Evolutionary conservation across 2,113 vertebrate species (phyloP), one percentile per base, ranked within the genome.

Genomic region (Struthio camelus): DNA sequence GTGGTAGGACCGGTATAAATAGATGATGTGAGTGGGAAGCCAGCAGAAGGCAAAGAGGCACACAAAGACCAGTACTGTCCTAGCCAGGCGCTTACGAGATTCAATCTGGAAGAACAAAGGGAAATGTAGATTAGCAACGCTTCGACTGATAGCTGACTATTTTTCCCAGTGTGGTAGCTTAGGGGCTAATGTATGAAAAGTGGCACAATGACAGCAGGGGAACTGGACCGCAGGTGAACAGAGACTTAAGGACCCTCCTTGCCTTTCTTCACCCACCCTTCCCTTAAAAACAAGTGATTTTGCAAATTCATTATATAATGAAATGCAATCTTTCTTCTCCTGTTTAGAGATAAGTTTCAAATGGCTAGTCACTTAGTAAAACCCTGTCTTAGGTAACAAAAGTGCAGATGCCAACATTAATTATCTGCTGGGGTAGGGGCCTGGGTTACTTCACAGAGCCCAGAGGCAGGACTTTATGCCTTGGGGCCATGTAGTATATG

Each of bases 1-100:
- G 97, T 99, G 99, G 97, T 99, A 99, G 89, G 99, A 99, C 16
- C 99, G 99, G 87, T 99, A 99, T 42, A 99, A 96, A 96, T 99
- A 99, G 97, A 99, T 98, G 85, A 99, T 38, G 2, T 99, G 99
- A 89, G 98, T 99, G 65, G 99, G 99, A 24, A 99, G 99, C 99
- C 99, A 99, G 94, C 99, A 99, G 54, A 99, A 97, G 25, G 99
- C 99, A 34, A 99, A 99, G 92, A 99, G 98, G 69, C 97, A 99
- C 76, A 99, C 99, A 19, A 99, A 99, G 95, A 99, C 99, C 96
- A 99, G 98, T 25, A 99, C 99, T 1, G 98, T 99, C 97, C 99
- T 99, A 88, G 99, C 99, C 69, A 99, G 98, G 13, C 99, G 99
- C 97, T 99, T 99, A 40, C 99, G 98, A 27, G 99, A 99, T 96